Conservation (phyloP, 2,888 invertebrate genomes). For the Epicampocera succincta region DNA sequence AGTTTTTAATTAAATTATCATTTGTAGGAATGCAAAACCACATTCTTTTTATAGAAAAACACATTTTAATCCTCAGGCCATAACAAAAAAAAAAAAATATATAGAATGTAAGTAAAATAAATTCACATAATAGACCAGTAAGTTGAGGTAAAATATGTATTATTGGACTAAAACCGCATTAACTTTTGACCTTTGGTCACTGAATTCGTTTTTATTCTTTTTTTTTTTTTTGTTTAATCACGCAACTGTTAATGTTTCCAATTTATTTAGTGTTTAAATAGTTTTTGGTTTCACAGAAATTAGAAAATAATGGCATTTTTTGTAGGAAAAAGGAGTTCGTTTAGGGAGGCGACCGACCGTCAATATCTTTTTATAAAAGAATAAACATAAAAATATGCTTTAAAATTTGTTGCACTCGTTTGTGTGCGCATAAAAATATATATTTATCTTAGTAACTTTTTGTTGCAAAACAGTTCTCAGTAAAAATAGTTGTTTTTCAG, state of each 20-base stretch:
- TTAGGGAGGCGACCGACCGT: no score
- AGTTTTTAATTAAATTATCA: conserved; percentile 12
- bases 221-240: not conserved
- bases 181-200: not conserved
- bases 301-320: no score
- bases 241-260: not conserved
- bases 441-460: not conserved
- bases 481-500: conserved; percentile 19
- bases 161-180: not conserved
- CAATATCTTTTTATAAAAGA: no score
- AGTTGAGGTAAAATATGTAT: conserved; percentile 4
- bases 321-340: no score
- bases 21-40: not conserved
- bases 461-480: conserved; percentile 1
- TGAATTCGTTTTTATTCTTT: not conserved
- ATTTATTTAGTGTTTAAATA: no score
- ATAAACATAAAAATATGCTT: no score
- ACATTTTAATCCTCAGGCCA: not conserved
- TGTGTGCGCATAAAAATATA: not conserved
- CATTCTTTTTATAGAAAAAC: not conserved
- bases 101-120: no score
- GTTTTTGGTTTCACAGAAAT: no score
- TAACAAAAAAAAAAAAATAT: no score
- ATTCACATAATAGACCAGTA: not conserved
- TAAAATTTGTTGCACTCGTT: no score